Conservation (phyloP, 2,113 vertebrate genomes). For the Cyprinodon variegatus region DNA sequence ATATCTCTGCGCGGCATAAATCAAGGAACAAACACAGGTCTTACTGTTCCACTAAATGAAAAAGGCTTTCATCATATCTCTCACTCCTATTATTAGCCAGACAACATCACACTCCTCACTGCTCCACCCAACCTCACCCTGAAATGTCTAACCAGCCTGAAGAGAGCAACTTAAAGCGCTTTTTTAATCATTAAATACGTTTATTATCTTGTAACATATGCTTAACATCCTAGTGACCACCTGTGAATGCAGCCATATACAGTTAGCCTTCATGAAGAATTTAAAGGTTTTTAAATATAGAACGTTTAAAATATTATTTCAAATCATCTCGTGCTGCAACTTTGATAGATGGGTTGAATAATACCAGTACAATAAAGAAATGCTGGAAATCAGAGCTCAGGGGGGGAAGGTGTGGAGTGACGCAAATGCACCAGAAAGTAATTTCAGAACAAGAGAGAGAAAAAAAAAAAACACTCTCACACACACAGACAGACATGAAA, state of each 20-base stretch:
- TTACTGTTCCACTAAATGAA: neutral
- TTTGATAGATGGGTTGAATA: neutral
- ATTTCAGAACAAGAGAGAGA: slow-evolving; percentile 42
- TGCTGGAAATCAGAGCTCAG: slow-evolving; percentile 66
- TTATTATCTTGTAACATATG: too few relatives aligned
- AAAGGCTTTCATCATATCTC: neutral
- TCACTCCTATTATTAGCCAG: slow-evolving; percentile 15
- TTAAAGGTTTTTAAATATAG: neutral
- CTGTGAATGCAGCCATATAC: too few relatives aligned
- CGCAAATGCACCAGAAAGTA: slow-evolving; percentile 70
- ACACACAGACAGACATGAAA: neutral
- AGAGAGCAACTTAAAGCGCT: neutral
- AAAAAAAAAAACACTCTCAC: neutral
- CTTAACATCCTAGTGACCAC: too few relatives aligned
- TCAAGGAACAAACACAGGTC: neutral
- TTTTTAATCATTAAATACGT: too few relatives aligned
- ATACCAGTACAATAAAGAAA: too few relatives aligned
- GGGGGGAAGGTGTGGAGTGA: slow-evolving; percentile 62
- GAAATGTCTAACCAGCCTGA: slow-evolving; percentile 4
- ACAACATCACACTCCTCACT: neutral
- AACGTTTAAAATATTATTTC: neutral
- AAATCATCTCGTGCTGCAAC: neutral
- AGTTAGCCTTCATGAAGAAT: neutral
- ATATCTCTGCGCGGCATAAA: too few relatives aligned
- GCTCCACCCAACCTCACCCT: neutral